Evolutionary conservation across 2,797 vertebrate genomes (phyloP), one percentile per base, ranked within the genome.

Genomic region (Scleropages formosus): DNA sequence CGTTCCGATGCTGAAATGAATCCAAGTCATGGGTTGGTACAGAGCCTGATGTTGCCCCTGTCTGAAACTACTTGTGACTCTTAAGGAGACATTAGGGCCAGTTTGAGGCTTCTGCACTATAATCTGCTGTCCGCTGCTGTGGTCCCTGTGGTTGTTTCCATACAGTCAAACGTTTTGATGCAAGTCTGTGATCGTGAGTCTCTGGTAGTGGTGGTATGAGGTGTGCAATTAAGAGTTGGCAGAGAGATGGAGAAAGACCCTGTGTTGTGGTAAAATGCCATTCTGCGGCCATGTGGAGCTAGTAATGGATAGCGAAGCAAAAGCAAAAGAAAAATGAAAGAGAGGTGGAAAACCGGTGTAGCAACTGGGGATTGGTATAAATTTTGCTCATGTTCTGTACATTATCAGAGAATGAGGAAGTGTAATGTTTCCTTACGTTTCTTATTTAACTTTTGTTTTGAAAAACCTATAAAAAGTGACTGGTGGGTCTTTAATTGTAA

Each of bases 171-270:
- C 53, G 46, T 62, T 72, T 77, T 71, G 53, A 72, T 63, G 61
- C 63, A n/a, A 60, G n/a, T 47, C 49, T 58, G 73, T 26, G 70
- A 53, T 72, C 61, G 22, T 16, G 69, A 59, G 31, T 49, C 64
- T 58, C 64, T 12, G 72, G 64, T 46, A 61, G 24, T 51, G 56
- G 49, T 73, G 69, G 76, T 13, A 39, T 47, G 66, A 70, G 70
- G 58, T 74, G 27, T 73, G 73, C 64, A 72, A 71, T 72, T 78
- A 73, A 72, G 66, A 59, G 31, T 46, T 77, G 77, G 68, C 44
- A 76, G 26, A 46, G 60, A 72, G n/a, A 47, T 27, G 73, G 68
- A 67, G 51, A 56, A 56, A 27, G 51, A 27, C 61, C 39, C 71
- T 72, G 65, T 69, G 64, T 59, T 74, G 65, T 74, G 78, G 65